phyloP scores from a whole-genome alignment of 2,797 vertebrate genomes.

The Phataginus tricuspis region DNA sequence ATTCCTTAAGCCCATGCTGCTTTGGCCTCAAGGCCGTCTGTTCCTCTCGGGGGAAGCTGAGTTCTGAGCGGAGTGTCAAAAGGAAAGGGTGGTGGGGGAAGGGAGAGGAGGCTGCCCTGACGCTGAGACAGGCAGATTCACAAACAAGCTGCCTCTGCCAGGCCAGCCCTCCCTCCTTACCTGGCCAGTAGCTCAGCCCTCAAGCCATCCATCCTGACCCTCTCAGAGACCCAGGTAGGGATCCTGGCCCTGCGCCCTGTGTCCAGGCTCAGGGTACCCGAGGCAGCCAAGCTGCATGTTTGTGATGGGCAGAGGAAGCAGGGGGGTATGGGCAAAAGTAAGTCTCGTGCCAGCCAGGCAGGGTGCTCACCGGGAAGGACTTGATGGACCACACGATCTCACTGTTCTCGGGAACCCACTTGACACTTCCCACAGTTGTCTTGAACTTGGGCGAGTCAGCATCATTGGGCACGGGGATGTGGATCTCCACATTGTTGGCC shows the following conservation, averaged over 20 bases:
- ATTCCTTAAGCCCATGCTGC: neutral
- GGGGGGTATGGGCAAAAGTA: neutral
- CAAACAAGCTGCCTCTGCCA: neutral
- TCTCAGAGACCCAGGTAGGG: neutral
- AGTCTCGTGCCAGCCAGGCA: neutral
- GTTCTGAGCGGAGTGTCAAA: neutral
- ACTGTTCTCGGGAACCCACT: conserved; percentile 99
- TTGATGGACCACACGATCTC: conserved; percentile 99
- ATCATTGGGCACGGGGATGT: conserved; percentile 98
- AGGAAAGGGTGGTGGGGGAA: neutral
- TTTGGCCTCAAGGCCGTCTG: neutral
- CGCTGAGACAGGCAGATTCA: rapidly evolving
- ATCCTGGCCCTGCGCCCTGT: neutral
- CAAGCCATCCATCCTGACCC: neutral
- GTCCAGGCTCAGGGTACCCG: neutral
- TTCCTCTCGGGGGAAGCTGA: neutral
- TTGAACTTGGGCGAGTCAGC: conserved; percentile 99
- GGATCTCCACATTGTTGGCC: conserved; percentile 99
- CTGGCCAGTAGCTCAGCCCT: neutral
- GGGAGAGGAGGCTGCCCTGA: neutral
- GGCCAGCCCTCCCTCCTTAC: neutral
- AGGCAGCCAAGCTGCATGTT: rapidly evolving
- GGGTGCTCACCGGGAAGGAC: conserved; percentile 95
- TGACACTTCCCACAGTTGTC: conserved; percentile 98
- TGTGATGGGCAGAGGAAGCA: neutral